Evolutionary conservation across 2,888 invertebrate genomes (phyloP).

Genomic region (Drosophila falleni): DNA sequence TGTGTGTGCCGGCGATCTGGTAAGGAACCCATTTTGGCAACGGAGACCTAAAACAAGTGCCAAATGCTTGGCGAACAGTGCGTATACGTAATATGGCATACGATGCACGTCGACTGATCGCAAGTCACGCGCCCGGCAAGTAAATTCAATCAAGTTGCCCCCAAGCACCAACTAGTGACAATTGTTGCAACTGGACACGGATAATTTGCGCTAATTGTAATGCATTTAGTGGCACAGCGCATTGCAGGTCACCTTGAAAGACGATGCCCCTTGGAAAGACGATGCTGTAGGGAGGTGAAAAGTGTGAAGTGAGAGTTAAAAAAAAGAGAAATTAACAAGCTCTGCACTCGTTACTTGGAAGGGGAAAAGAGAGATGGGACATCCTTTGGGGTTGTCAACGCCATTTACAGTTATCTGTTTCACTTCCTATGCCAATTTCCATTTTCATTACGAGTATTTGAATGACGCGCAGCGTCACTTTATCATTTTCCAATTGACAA

Average conservation of each 20-base stretch:
- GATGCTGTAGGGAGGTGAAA: too few relatives aligned
- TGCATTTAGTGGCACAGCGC: conserved; percentile 61
- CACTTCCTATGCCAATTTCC: conserved; percentile 67
- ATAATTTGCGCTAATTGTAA: conserved; percentile 77
- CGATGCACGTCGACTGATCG: conserved; percentile 47
- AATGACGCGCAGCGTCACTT: conserved; percentile 58
- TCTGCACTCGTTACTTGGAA: conserved; percentile 27
- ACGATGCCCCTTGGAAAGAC: neutral
- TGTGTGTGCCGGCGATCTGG: too few relatives aligned
- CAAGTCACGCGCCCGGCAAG: conserved; percentile 69
- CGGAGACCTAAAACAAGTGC: neutral
- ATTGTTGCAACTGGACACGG: conserved; percentile 68
- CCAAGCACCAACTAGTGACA: conserved; percentile 48
- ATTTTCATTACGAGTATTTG: conserved; percentile 51
- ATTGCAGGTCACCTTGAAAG: conserved; percentile 54
- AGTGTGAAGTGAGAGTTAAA: neutral
- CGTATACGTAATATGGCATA: conserved; percentile 51
- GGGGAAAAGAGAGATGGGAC: neutral
- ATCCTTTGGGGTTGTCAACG: conserved; percentile 43
- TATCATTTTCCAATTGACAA: conserved; percentile 80
- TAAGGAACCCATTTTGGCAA: conserved; percentile 21
- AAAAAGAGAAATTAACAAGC: conserved; percentile 50
- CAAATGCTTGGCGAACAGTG: conserved; percentile 24
- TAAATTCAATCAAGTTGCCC: conserved; percentile 75
- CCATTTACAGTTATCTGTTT: conserved; percentile 58